phyloP scores from a whole-genome alignment of 2,888 invertebrate genomes.

The Dusona sp. region DNA sequence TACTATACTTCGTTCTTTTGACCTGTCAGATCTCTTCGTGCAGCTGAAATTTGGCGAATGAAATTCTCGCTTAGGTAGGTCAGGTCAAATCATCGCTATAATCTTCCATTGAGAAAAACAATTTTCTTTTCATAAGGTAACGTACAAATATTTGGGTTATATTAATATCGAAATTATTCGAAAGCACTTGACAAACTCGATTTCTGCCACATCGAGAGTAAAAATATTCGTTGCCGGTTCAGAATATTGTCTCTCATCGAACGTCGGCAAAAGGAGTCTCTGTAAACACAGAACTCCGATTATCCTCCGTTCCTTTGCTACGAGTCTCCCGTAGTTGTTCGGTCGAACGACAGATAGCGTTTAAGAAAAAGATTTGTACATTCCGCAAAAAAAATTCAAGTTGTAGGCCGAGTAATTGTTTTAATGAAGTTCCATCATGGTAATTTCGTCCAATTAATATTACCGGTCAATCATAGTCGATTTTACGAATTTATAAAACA shows the following conservation, averaged over 20 bases:
- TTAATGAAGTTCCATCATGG: neutral
- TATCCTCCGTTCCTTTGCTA: constrained; percentile 47
- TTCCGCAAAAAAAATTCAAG: neutral
- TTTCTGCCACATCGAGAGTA: constrained; percentile 48
- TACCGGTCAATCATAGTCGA: neutral
- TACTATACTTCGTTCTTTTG: constrained; percentile 74
- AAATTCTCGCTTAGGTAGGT: constrained; percentile 35
- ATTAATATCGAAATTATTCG: neutral
- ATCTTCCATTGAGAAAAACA: neutral
- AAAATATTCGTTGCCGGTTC: constrained; percentile 15
- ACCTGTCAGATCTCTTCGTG: constrained; percentile 64
- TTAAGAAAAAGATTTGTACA: constrained; percentile 2
- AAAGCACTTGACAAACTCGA: constrained; percentile 39
- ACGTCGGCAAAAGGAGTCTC: constrained; percentile 72
- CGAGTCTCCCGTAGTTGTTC: neutral
- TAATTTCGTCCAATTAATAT: neutral
- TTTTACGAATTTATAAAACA: neutral
- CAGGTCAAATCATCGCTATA: constrained; percentile 13
- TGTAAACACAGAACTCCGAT: constrained; percentile 25
- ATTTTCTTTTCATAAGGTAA: neutral
- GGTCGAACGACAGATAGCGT: constrained; percentile 56
- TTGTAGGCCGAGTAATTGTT: neutral
- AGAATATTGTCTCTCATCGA: constrained; percentile 40
- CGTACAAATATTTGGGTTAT: neutral
- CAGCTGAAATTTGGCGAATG: constrained; percentile 36